These are phyloP conservation scores for Trichopria drosophilae DNA, from an alignment of 2,888 invertebrate genomes.

Conservation along the genomic window DNA sequence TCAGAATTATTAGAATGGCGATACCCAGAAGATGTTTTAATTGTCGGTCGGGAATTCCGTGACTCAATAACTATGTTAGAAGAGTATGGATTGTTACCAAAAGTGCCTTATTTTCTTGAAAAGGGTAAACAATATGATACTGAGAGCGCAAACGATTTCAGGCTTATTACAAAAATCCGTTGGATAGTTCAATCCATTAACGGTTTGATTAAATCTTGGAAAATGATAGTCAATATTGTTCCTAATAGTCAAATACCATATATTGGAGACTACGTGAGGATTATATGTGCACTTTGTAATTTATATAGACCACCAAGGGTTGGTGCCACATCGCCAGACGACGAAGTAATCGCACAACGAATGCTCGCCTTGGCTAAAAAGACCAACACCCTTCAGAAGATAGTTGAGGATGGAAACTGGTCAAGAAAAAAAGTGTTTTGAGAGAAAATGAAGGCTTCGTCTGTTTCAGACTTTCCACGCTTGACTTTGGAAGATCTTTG, in stretches of 20 bases:
- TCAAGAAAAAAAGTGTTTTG: slow-evolving; percentile 6
- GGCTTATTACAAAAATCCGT: slow-evolving; percentile 31
- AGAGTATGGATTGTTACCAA: slow-evolving; percentile 21
- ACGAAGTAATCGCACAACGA: not conserved
- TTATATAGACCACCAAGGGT: slow-evolving; percentile 14
- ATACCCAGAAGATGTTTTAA: slow-evolving; percentile 26
- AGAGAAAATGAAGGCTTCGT: not conserved
- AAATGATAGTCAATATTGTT: slow-evolving; percentile 19
- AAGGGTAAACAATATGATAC: slow-evolving; percentile 27
- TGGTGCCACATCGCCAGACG: not conserved
- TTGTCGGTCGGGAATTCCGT: slow-evolving; percentile 31
- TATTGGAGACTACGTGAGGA: slow-evolving; percentile 11
- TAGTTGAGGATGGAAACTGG: slow-evolving; percentile 5
- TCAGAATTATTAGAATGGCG: slow-evolving; percentile 3
- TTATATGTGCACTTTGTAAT: too few species aligned
- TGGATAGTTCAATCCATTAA: slow-evolving; percentile 35
- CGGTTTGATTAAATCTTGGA: slow-evolving; percentile 30
- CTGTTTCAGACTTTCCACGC: too few species aligned
- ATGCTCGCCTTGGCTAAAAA: too few species aligned
- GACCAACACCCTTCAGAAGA: not conserved
- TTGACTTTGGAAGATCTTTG: slow-evolving; percentile 5
- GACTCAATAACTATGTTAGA: slow-evolving; percentile 14
- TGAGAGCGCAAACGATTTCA: slow-evolving; percentile 28
- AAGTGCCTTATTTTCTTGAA: slow-evolving; percentile 31
- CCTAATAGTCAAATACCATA: slow-evolving; percentile 19